Conservation (phyloP, 2,113 vertebrate species). For the Ursus arctos region DNA sequence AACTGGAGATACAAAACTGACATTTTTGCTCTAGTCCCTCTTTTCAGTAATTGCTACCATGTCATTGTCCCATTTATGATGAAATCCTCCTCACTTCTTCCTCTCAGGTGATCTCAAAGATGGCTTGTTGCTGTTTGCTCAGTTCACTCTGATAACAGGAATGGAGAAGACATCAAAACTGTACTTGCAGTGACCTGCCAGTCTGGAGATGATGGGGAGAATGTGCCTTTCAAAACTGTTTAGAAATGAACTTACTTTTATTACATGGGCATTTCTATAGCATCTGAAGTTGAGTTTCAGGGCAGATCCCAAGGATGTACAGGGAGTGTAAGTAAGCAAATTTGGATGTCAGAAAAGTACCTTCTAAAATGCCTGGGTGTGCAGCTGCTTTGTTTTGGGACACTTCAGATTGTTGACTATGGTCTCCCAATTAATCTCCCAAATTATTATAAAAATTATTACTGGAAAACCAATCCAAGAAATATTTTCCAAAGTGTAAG, state of each 20-base stretch:
- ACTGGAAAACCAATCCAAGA: slow-evolving; percentile 32
- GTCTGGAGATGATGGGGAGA: not conserved
- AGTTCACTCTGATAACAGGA: not conserved
- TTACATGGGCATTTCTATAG: not conserved
- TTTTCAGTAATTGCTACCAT: not conserved
- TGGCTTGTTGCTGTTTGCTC: not conserved
- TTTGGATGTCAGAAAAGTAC: not conserved
- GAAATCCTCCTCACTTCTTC: not conserved
- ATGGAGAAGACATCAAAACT: not conserved
- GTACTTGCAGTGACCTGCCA: not conserved
- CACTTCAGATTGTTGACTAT: not conserved
- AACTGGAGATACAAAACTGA: not conserved
- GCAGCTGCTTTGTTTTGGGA: not conserved
- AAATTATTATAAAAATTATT: not conserved
- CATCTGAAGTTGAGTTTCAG: not conserved
- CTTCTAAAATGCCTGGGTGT: slow-evolving; percentile 11
- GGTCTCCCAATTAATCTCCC: not conserved
- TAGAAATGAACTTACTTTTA: not conserved
- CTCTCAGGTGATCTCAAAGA: not conserved
- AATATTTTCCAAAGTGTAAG: not conserved
- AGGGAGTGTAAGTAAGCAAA: not conserved
- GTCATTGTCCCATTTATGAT: not conserved
- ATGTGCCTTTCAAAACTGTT: not conserved
- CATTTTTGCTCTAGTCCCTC: not conserved
- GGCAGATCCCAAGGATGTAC: not conserved